Percentiles rank a stretch among this genome's conserved stretches.
Evolutionary conservation across 2,888 invertebrate species (phyloP).

Genomic region (Helicoverpa assulta): DNA sequence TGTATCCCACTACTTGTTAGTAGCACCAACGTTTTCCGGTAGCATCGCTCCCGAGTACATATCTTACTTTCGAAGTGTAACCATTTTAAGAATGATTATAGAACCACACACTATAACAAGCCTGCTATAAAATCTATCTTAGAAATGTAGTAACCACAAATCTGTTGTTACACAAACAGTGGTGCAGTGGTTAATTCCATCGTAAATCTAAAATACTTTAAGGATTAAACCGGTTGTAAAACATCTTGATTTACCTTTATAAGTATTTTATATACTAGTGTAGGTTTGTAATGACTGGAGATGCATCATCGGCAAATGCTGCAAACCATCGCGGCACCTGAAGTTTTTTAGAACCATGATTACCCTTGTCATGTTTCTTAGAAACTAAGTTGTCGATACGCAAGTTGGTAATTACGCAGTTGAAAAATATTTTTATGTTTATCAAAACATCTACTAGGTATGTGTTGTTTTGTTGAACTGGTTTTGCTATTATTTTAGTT

Average conservation of each 20-base stretch:
- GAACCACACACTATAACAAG: conserved; percentile 36
- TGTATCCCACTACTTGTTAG: conserved; percentile 18
- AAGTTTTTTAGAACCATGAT: conserved; percentile 3
- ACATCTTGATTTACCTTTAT: conserved; percentile 55
- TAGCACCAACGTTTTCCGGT: conserved; percentile 29
- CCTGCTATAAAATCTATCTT: conserved; percentile 57
- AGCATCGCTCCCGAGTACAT: conserved; percentile 19
- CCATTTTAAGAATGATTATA: conserved; percentile 52
- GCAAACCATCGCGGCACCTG: conserved; percentile 49
- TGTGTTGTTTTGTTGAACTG: conserved; percentile 3
- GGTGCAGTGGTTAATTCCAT: conserved; percentile 54
- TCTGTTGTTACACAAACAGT: conserved; percentile 54
- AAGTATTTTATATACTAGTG: conserved; percentile 33
- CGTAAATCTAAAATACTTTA: conserved; percentile 56
- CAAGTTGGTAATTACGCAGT: conserved; percentile 7
- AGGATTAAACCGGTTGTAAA: conserved; percentile 45
- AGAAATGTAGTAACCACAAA: conserved; percentile 58
- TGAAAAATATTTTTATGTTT: conserved; percentile 18
- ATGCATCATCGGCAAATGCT: conserved; percentile 59
- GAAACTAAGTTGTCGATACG: conserved; percentile 19
- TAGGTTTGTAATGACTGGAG: conserved; percentile 27
- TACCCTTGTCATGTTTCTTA: conserved; percentile 2
- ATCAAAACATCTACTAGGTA: not conserved
- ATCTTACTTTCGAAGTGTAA: conserved; percentile 38
- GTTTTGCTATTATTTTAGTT: not conserved